Evolutionary conservation across 92 coral and sea anemone species (phyloP).

Genomic region (Parazoanthus swiftii): DNA sequence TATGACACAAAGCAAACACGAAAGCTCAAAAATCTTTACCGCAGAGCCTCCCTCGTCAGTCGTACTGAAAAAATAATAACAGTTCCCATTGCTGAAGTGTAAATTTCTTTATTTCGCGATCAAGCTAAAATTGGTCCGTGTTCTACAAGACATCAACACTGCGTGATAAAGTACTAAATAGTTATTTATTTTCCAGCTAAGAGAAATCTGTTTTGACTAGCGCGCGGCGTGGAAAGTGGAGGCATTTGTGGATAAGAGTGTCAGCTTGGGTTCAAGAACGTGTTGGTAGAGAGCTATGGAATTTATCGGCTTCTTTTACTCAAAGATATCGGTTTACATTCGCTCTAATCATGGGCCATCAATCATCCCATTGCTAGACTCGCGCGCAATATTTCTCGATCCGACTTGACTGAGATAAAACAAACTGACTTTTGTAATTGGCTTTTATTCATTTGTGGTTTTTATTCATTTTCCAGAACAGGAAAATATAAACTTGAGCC

Average conservation of each 20-base stretch:
- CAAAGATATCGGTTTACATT: constrained; percentile 44
- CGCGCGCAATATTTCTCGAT: constrained; percentile 28
- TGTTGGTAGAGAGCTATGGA: constrained; percentile 22
- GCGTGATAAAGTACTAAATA: background rate
- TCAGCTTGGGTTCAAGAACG: constrained; percentile 38
- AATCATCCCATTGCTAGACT: constrained; percentile 2
- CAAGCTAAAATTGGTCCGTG: background rate
- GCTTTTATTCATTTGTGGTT: constrained; percentile 13
- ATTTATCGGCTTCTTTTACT: constrained; percentile 30
- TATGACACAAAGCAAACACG: constrained; percentile 24
- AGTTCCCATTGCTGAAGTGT: constrained; percentile 1
- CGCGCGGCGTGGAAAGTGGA: constrained; percentile 16
- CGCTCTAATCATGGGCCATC: constrained; percentile 3
- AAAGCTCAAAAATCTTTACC: constrained; percentile 8
- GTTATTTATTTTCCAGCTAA: constrained; percentile 9
- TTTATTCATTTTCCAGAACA: constrained; percentile 56
- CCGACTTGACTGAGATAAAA: constrained; percentile 32
- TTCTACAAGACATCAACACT: background rate
- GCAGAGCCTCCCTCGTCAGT: background rate
- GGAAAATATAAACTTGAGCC: constrained; percentile 54
- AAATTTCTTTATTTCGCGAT: constrained; percentile 7
- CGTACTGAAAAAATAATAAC: background rate
- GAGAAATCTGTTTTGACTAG: constrained; percentile 36
- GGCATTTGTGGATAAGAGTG: constrained; percentile 1
- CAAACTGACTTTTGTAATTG: constrained; percentile 42